Conservation (phyloP, 2,888 invertebrate genomes). For the Stomorhina lunata region DNA sequence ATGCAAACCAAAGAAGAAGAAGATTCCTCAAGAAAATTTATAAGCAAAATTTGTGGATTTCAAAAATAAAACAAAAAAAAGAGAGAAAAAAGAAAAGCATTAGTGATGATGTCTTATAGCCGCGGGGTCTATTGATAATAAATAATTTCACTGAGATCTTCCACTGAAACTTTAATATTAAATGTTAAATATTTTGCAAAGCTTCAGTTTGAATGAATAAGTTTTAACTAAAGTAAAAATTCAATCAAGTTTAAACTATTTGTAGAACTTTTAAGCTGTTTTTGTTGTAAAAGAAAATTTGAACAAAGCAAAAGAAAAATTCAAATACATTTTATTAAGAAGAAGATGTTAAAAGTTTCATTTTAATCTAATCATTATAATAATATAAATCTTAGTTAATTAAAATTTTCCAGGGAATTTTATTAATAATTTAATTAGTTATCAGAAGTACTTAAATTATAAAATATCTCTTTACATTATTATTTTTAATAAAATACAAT, state of each 20-base stretch:
- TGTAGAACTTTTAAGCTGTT: background rate
- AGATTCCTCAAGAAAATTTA: background rate
- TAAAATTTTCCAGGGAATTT: background rate
- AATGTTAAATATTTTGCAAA: background rate
- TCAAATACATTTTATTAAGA: too few relatives aligned
- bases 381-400: constrained; percentile 42
- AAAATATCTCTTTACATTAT: too few relatives aligned
- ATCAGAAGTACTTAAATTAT: constrained; percentile 28
- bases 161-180: background rate
- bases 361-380: constrained; percentile 15
- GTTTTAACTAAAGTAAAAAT: too few relatives aligned
- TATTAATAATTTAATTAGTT: constrained; percentile 45
- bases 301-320: background rate
- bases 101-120: constrained; percentile 23
- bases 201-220: too few relatives aligned
- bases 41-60: background rate
- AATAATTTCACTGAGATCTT: constrained; percentile 28
- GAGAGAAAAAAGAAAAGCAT: background rate
- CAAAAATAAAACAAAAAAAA: background rate
- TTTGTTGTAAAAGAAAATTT: background rate
- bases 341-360: background rate
- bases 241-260: background rate
- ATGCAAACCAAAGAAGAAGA: background rate
- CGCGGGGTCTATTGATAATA: constrained; percentile 17
- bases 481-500: too few relatives aligned